phyloP scores from a whole-genome alignment of 2,797 vertebrate species.

The Todus mexicanus region DNA sequence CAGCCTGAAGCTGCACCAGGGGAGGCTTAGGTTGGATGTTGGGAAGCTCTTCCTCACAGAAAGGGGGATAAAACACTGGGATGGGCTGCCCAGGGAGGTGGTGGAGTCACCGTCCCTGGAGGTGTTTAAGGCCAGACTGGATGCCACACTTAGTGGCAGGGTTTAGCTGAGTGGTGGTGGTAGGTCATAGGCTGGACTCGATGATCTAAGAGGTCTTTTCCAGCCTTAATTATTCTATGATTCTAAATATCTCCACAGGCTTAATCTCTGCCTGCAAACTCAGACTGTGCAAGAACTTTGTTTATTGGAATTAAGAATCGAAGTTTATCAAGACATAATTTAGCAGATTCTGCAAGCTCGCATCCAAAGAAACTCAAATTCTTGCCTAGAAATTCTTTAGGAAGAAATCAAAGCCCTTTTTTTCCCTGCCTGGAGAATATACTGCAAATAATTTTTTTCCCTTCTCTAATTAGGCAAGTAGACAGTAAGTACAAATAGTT shows the following conservation, averaged over 20 bases:
- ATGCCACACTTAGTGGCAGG: too few relatives aligned
- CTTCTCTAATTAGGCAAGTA: neutral
- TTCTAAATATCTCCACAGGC: neutral
- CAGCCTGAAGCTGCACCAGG: too few relatives aligned
- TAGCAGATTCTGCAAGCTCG: neutral
- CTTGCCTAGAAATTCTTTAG: neutral
- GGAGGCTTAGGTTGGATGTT: too few relatives aligned
- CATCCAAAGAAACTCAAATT: neutral
- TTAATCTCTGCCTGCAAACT: neutral
- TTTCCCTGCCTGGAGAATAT: neutral
- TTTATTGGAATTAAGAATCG: neutral
- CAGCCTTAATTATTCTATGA: too few relatives aligned
- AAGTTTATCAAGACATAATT: neutral
- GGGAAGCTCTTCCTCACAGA: too few relatives aligned
- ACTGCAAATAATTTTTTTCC: neutral
- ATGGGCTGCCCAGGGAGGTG: too few relatives aligned
- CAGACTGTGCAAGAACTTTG: neutral
- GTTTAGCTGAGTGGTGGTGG: too few relatives aligned
- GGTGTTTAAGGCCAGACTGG: too few relatives aligned
- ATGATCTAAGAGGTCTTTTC: too few relatives aligned
- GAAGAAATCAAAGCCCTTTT: neutral
- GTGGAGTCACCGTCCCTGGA: too few relatives aligned
- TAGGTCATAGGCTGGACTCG: too few relatives aligned
- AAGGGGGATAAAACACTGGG: too few relatives aligned
- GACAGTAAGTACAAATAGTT: neutral